A percentile compares a stretch with the other conserved stretches of the same genome.
These are phyloP conservation scores for Thrips palmi DNA, from an alignment of 1,140 invertebrate species.

Conservation along the genomic window DNA sequence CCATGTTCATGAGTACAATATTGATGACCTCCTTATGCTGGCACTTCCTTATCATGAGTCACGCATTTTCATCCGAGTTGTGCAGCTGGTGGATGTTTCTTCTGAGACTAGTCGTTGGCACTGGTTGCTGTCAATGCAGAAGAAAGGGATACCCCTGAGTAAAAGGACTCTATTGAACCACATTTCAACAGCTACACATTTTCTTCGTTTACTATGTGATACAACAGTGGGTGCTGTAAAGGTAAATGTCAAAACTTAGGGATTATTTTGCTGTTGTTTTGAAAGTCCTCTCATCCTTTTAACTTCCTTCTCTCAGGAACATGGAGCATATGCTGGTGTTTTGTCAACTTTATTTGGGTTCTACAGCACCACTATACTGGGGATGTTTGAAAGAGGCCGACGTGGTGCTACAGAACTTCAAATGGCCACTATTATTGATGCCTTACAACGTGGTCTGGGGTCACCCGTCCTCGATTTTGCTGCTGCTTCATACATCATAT, in stretches of 20 bases:
- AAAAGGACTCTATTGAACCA: conserved; percentile 52
- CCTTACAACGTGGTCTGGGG: conserved; percentile 43
- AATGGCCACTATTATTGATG: conserved; percentile 45
- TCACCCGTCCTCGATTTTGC: conserved; percentile 47
- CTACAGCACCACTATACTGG: conserved; percentile 51
- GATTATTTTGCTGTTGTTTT: too few relatives aligned
- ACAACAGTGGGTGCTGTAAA: conserved; percentile 43
- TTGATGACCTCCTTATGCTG: conserved; percentile 53
- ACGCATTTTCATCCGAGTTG: conserved; percentile 61
- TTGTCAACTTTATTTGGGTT: conserved; percentile 57
- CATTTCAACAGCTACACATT: conserved; percentile 41
- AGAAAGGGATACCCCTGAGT: conserved; percentile 46
- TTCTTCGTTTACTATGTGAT: conserved; percentile 56
- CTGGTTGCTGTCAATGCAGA: conserved; percentile 57
- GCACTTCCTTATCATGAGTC: conserved; percentile 85
- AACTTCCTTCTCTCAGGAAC: conserved; percentile 19
- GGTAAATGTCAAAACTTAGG: conserved; percentile 25
- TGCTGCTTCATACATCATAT: conserved; percentile 52
- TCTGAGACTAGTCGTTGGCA: conserved; percentile 44
- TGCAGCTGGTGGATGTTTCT: conserved; percentile 55
- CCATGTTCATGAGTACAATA: conserved; percentile 74
- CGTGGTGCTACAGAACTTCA: conserved; percentile 40
- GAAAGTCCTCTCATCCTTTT: conserved; percentile 4
- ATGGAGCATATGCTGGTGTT: conserved; percentile 32
- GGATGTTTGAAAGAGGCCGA: conserved; percentile 35